Percentiles rank a stretch among this genome's conserved stretches.
Conservation (phyloP, 2,888 invertebrate genomes). For the Cosmia pyralina region DNA sequence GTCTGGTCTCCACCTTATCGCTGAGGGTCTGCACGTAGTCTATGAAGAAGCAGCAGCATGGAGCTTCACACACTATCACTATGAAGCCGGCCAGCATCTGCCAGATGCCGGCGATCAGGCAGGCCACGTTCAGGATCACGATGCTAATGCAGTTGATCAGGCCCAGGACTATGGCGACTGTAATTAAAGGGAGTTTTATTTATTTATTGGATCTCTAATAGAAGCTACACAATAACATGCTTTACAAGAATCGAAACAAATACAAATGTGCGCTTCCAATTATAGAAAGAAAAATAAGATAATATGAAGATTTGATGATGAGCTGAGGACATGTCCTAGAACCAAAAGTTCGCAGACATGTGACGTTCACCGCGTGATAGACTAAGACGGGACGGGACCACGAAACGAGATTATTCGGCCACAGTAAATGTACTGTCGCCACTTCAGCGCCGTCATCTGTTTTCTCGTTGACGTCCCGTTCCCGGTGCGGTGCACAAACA, state of each 20-base stretch:
- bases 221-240: too few species aligned
- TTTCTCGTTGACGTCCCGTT: too few species aligned
- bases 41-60: constrained; percentile 98
- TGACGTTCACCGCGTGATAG: not conserved
- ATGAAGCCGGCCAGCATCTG: constrained; percentile 97
- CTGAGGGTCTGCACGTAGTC: constrained; percentile 97
- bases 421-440: too few species aligned
- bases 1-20: constrained; percentile 95
- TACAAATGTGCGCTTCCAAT: too few species aligned
- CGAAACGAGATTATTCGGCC: too few species aligned
- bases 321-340: not conserved
- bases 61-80: constrained; percentile 97
- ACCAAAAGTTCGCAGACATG: not conserved
- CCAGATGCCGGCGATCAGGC: constrained; percentile 95
- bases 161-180: constrained; percentile 96
- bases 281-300: not conserved
- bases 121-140: constrained; percentile 90
- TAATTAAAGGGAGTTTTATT: constrained; percentile 66
- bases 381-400: too few species aligned
- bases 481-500: too few species aligned
- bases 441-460: too few species aligned
- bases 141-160: constrained; percentile 93
- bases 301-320: not conserved
- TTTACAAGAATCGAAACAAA: too few species aligned
- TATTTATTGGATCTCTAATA: constrained; percentile 1